Base-by-base conservation (phyloP, 1,140 invertebrate genomes). In the Sarcophaga peregrina region DNA sequence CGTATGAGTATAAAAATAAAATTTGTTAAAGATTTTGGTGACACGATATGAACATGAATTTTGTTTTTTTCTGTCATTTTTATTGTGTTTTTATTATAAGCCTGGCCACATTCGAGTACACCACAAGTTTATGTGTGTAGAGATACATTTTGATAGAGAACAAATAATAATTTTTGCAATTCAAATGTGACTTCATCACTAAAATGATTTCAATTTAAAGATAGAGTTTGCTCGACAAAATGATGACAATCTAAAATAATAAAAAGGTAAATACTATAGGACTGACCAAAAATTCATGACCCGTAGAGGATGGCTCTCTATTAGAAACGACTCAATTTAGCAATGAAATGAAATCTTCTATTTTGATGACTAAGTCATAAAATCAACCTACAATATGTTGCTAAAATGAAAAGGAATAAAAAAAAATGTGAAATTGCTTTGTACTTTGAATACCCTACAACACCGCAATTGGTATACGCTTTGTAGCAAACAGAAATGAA, bases 111-210 rank as follows among this genome's bases (percentile, higher is more conserved):
- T 20, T 20, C n/a, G 20, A n/a, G 7, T 25, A 68, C 11, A 15
- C 25, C 25, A 37, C 25, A 37, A 37, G 25, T 37, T 9, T 68
- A 13, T 58, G 13, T 13, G 7, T 58, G 15, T 58, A 13, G 3
- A 0, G 13, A 58, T 58, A 15, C n/a, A 5, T 58, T 13, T 58
- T 62, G 62, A 37, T 37, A 4, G 25, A 52, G 47, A 17, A 20
- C 75, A 78, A 78, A 78, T 78, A 78, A 78, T 78, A 78, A 78
- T 78, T 78, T 78, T 78, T 78, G 75, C 75, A 78, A 78, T 78
- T 78, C 75, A 78, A 78, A 78, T 78, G 75, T 78, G 75, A 78
- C 47, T 52, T 78, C 47, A 48, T 78, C 75, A 78, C 75, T 52
- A 50, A 78, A 78, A 78, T 78, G 75, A 78, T 78, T 78, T 78